A percentile compares a stretch with the other conserved stretches of the same genome.
These are phyloP conservation scores for Xiphias gladius DNA, from an alignment of 2,113 vertebrate genomes.

Conservation along the genomic window DNA sequence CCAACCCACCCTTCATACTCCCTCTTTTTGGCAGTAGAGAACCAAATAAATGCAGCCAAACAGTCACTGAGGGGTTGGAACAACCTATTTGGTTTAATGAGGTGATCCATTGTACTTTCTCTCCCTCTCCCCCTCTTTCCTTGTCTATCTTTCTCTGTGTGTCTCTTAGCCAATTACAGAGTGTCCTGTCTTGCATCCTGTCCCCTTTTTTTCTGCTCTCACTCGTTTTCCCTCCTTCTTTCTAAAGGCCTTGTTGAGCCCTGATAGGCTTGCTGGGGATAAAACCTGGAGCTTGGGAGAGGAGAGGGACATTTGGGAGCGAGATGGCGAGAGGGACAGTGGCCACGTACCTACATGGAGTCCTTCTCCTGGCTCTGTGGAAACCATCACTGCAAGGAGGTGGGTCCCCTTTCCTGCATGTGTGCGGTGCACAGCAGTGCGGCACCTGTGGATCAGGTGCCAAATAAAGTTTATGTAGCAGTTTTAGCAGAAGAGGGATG, in stretches of 20 bases:
- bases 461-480: neutral
- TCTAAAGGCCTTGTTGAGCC: slow-evolving; percentile 85
- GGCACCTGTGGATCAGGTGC: slow-evolving; percentile 65
- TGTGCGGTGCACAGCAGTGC: slow-evolving; percentile 4
- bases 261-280: slow-evolving; percentile 90
- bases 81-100: slow-evolving; percentile 75
- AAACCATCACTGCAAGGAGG: slow-evolving; percentile 92
- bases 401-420: slow-evolving; percentile 80
- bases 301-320: slow-evolving; percentile 89
- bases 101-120: slow-evolving; percentile 83
- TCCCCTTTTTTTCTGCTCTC: slow-evolving; percentile 57
- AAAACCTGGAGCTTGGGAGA: slow-evolving; percentile 89
- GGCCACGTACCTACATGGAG: slow-evolving; percentile 85
- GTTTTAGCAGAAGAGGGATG: slow-evolving; percentile 11
- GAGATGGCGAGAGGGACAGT: slow-evolving; percentile 90
- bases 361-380: slow-evolving; percentile 88
- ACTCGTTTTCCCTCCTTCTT: slow-evolving; percentile 78
- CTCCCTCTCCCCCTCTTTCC: slow-evolving; percentile 65
- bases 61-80: slow-evolving; percentile 67
- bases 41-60: slow-evolving; percentile 80
- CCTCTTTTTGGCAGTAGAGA: slow-evolving; percentile 71
- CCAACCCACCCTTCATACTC: slow-evolving; percentile 32
- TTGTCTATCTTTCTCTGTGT: slow-evolving; percentile 58
- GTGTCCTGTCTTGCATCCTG: slow-evolving; percentile 83
- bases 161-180: slow-evolving; percentile 86